Base-by-base conservation (phyloP, 2,888 invertebrate species). In the Pollenia angustigena region DNA sequence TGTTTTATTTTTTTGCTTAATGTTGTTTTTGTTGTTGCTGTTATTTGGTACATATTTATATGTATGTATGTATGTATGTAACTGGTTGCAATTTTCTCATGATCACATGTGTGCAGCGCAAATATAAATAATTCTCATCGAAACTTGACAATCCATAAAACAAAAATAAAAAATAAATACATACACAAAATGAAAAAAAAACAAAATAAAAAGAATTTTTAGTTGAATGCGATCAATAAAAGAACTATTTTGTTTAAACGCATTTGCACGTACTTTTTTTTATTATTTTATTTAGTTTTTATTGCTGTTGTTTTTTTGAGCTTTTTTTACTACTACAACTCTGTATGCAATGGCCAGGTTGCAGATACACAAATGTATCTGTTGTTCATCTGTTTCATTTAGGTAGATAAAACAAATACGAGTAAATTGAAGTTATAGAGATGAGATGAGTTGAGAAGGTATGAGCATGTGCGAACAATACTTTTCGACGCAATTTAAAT, bases 401-500 rank as follows among this genome's bases (percentile, higher is more conserved):
- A 69, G 44, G 52, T 71, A 52, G 40, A 42, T 68, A 11, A 40
- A 68, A 42, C 46, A 23, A 46, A 12, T 54, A 32, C 64, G 54
- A 14, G 48, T 40, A 18, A 64, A 58, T 50, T 79, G 69, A 79
- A 79, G 79, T 79, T 66, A 66, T 46, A 56, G 56, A 54, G 12
- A 46, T 46, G 60, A 60, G 60, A 56, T 74, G 79, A 60, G 60
- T 48, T 74, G 79, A 54, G 52, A 42, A 79, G 52, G 72, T 42
- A 52, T 62, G 82, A 79, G 85, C 85, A 79, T 85, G 85, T 85
- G 85, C 85, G 85, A 87, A 83, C 86, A 87, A 83, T 87, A 72
- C 83, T 68, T 79, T 85, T 82, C 81, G 82, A 89, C 87, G 89
- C 88, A 90, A 90, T 90, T 90, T 90, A 89, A 90, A 90, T 90